phyloP scores from a whole-genome alignment of 2,888 invertebrate species.

The Itoplectis maculator region DNA sequence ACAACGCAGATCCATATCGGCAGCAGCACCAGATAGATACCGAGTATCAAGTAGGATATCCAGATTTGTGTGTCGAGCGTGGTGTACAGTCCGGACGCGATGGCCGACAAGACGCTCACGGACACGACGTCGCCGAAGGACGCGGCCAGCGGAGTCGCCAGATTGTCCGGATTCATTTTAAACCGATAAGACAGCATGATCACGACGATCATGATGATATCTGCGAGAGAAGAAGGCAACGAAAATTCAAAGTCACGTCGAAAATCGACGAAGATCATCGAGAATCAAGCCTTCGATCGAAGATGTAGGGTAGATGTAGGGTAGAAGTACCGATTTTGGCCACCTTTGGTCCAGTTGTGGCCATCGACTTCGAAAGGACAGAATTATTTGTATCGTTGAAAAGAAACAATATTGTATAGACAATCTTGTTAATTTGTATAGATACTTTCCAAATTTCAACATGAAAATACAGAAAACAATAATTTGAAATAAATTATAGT shows the following conservation, averaged over 20 bases:
- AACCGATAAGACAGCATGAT: conserved; percentile 93
- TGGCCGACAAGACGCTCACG: conserved; percentile 92
- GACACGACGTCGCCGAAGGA: conserved; percentile 98
- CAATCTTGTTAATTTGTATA: no score
- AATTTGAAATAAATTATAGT: no score
- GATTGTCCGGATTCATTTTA: conserved; percentile 97
- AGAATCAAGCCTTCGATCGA: no score
- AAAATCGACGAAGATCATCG: not conserved
- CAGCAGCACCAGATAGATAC: conserved; percentile 90
- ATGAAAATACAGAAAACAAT: no score
- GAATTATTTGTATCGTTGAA: no score
- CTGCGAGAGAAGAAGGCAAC: conserved; percentile 84
- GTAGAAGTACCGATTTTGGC: no score
- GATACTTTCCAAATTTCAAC: no score
- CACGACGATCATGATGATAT: conserved; percentile 95
- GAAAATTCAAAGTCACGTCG: not conserved
- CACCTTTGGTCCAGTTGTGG: no score
- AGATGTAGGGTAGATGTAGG: not conserved
- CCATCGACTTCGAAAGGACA: no score
- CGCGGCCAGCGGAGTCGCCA: conserved; percentile 98
- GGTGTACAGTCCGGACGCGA: conserved; percentile 91
- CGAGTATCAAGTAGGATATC: conserved; percentile 91
- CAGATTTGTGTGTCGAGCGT: conserved; percentile 89
- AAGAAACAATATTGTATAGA: no score
- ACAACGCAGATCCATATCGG: conserved; percentile 96